These are phyloP conservation scores for Drosophila barbarae DNA, from an alignment of 2,888 invertebrate species.

Conservation along the genomic window DNA sequence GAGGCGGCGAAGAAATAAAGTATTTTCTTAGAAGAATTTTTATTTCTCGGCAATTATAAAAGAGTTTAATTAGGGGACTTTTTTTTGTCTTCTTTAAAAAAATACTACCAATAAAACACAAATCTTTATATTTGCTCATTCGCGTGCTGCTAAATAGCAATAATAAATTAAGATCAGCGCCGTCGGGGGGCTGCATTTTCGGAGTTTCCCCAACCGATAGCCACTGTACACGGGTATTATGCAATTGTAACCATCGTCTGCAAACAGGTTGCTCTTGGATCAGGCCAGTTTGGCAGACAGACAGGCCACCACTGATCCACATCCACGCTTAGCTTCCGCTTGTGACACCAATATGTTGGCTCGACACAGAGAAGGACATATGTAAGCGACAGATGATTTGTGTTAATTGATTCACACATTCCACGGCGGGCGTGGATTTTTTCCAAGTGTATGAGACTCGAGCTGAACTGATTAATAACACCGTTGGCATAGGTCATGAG, in stretches of 20 bases:
- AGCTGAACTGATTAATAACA: conserved; percentile 22
- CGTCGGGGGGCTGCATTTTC: conserved; percentile 6
- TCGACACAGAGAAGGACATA: conserved; percentile 26
- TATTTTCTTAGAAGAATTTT: not conserved
- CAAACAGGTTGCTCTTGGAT: conserved; percentile 41
- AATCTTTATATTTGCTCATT: conserved; percentile 10
- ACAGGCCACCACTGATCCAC: conserved; percentile 38
- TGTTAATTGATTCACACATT: conserved; percentile 35
- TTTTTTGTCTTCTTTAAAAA: not conserved
- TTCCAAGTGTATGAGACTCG: conserved; percentile 2
- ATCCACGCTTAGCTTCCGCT: conserved; percentile 34
- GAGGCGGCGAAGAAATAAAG: not conserved
- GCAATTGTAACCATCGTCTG: conserved; percentile 38
- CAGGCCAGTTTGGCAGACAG: conserved; percentile 29
- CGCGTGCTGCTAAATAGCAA: conserved; percentile 31
- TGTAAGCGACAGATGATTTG: conserved; percentile 17
- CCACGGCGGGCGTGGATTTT: conserved; percentile 11
- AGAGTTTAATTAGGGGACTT: conserved; percentile 1
- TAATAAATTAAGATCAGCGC: conserved; percentile 24
- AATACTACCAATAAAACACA: not conserved
- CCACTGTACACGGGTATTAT: conserved; percentile 27
- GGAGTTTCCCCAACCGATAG: conserved; percentile 6
- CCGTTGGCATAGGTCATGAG: conserved; percentile 67
- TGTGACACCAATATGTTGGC: conserved; percentile 27
- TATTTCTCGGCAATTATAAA: not conserved